A percentile compares a stretch with the other conserved stretches of the same genome.
Conservation (phyloP, 2,797 vertebrate species). For the Tinamus major region DNA sequence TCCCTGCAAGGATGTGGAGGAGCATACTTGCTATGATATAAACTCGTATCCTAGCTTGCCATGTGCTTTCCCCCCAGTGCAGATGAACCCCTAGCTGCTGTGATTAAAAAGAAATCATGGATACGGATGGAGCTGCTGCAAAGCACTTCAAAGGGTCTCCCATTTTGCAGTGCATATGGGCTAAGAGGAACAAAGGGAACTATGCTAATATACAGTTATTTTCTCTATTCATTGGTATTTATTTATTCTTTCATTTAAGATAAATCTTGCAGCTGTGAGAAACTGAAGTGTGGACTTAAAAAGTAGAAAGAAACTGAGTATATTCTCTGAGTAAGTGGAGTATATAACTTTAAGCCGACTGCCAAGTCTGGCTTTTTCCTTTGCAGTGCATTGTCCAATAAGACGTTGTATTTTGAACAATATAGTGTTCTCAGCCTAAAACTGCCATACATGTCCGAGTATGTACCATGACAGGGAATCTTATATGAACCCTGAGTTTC, state of each 20-base stretch:
- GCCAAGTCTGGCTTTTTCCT: neutral
- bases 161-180: neutral
- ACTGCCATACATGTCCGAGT: neutral
- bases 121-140: neutral
- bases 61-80: neutral
- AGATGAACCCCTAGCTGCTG: neutral
- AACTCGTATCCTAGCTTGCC: neutral
- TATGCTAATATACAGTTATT: neutral
- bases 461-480: neutral
- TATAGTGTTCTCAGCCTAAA: neutral
- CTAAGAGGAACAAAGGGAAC: neutral
- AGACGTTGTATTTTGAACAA: neutral
- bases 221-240: slow-evolving; percentile 18
- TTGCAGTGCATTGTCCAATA: neutral
- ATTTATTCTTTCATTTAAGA: slow-evolving; percentile 22
- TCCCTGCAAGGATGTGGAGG: neutral
- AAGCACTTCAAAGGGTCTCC: neutral
- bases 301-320: neutral
- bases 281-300: slow-evolving; percentile 3
- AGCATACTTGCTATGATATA: neutral
- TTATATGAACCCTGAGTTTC: neutral
- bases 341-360: neutral
- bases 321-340: too few relatives aligned
- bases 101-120: neutral
- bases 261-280: neutral